Percentiles rank a stretch among this genome's conserved stretches.
Evolutionary conservation across 2,113 vertebrate species (phyloP).

Genomic region (Sorex araneus): DNA sequence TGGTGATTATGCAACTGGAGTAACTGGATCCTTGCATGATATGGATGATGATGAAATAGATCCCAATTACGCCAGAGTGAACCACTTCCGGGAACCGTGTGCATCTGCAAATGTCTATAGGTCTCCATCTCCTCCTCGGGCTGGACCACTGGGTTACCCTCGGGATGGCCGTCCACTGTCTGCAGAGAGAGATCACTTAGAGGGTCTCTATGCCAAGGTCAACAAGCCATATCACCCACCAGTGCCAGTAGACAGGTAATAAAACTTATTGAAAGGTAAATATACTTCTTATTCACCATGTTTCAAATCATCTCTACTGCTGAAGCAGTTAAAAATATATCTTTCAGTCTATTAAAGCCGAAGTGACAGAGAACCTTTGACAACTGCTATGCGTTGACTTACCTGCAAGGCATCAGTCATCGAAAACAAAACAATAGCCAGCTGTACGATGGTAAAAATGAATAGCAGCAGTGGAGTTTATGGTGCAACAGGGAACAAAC

Average conservation of each 20-base stretch:
- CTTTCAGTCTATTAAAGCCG: conserved; percentile 54
- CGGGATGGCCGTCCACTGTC: conserved; percentile 86
- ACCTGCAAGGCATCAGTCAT: conserved; percentile 30
- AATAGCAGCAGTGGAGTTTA: conserved; percentile 1
- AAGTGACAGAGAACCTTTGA: conserved; percentile 59
- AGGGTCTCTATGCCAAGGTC: conserved; percentile 97
- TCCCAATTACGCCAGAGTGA: conserved; percentile 97
- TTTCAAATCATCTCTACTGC: conserved; percentile 70
- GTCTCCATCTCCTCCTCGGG: conserved; percentile 84
- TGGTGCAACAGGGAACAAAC: conserved; percentile 66
- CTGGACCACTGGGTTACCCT: conserved; percentile 83
- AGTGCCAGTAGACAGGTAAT: conserved; percentile 93
- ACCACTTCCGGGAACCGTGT: conserved; percentile 93
- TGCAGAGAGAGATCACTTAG: conserved; percentile 93
- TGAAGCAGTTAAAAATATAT: conserved; percentile 65
- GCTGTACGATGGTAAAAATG: conserved; percentile 51
- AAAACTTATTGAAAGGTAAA: conserved; percentile 65
- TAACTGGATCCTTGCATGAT: conserved; percentile 87
- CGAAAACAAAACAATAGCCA: conserved; percentile 63
- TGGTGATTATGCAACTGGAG: conserved; percentile 83
- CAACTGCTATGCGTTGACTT: conserved; percentile 69
- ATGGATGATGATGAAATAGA: conserved; percentile 97
- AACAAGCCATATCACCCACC: conserved; percentile 94
- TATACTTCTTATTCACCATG: conserved; percentile 70
- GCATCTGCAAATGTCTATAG: conserved; percentile 87